A percentile compares a stretch with the other conserved stretches of the same genome.
Evolutionary conservation across 2,888 invertebrate genomes (phyloP).

Genomic region (Platerodrilus igneus): DNA sequence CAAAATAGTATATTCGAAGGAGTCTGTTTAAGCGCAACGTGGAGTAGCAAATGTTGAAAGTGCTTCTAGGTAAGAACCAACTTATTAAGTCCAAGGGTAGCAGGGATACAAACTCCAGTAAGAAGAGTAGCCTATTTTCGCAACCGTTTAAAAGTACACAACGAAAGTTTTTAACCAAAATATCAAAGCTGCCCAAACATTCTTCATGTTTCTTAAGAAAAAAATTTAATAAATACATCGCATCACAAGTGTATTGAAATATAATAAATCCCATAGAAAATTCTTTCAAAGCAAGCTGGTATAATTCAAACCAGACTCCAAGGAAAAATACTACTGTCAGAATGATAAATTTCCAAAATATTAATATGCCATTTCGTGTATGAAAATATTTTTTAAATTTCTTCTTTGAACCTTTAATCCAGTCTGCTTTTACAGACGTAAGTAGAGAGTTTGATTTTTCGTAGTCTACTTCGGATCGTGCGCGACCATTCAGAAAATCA

Average conservation of each 20-base stretch:
- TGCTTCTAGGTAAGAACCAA: constrained; percentile 9
- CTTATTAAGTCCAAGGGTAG: constrained; percentile 21
- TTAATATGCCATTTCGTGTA: too few relatives aligned
- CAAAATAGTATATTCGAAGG: constrained; percentile 14
- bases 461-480: too few relatives aligned
- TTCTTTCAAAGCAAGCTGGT: constrained; percentile 16
- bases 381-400: too few relatives aligned
- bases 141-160: too few relatives aligned
- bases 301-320: constrained; percentile 18
- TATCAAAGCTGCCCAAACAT: too few relatives aligned
- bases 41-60: constrained; percentile 1
- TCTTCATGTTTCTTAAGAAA: too few relatives aligned
- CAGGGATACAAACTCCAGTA: constrained; percentile 14
- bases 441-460: too few relatives aligned
- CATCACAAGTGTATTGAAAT: constrained; percentile 19
- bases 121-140: too few relatives aligned
- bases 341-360: constrained; percentile 15
- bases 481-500: constrained; percentile 11
- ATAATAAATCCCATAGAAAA: constrained; percentile 6
- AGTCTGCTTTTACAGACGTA: too few relatives aligned
- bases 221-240: constrained; percentile 16
- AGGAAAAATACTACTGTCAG: constrained; percentile 18
- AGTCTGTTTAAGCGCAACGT: constrained; percentile 17
- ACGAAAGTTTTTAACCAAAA: too few relatives aligned
- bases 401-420: too few relatives aligned